Conservation (phyloP, 1,140 invertebrate genomes). For the Pseudomyrmex flavicornis region DNA sequence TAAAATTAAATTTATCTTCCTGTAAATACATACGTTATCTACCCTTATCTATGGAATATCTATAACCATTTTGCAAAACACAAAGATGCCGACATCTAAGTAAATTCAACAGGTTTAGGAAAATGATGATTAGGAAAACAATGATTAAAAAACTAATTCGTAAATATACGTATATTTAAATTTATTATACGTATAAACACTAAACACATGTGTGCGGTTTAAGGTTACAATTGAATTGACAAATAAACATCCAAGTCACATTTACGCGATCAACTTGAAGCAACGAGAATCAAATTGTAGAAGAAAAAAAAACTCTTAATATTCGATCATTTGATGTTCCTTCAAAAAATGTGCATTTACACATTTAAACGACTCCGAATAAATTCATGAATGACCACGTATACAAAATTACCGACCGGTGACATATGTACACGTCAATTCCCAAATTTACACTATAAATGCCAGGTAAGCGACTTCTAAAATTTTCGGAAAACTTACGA, state of each 20-base stretch:
- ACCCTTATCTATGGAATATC: neutral
- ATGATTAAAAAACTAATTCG: neutral
- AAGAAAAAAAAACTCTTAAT: neutral
- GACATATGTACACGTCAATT: slow-evolving; percentile 63
- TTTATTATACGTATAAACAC: neutral
- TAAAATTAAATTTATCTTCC: neutral
- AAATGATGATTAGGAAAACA: neutral
- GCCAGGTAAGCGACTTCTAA: neutral
- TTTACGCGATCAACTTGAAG: neutral
- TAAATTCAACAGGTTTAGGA: neutral
- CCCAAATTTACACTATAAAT: slow-evolving; percentile 22
- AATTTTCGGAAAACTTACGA: slow-evolving; percentile 53
- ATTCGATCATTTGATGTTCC: neutral
- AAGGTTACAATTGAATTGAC: slow-evolving; percentile 24
- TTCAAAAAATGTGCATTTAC: neutral
- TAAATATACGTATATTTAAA: neutral
- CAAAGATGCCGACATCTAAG: neutral
- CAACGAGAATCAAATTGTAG: neutral
- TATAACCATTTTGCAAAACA: neutral
- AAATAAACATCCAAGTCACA: neutral
- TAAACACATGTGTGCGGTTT: slow-evolving; percentile 1
- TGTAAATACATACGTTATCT: neutral
- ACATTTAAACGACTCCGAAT: slow-evolving; percentile 1
- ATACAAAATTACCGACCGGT: slow-evolving; percentile 74
- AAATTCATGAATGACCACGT: slow-evolving; percentile 65